A percentile compares a stretch with the other conserved stretches of the same genome.
Conservation (phyloP, 2,797 vertebrate genomes). For the Acropternis orthonyx region DNA sequence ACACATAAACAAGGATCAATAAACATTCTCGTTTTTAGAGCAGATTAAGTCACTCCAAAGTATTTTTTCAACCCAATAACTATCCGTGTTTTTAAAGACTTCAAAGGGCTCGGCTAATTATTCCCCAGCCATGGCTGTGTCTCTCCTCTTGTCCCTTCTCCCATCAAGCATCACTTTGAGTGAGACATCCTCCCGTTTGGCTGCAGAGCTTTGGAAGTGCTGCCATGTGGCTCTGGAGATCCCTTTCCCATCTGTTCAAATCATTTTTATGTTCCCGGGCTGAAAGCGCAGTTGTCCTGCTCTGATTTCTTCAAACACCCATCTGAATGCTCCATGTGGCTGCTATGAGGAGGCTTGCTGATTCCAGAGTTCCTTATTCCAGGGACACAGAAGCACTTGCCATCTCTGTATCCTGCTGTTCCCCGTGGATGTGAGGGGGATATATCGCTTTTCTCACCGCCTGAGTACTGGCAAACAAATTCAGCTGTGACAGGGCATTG, state of each 20-base stretch:
- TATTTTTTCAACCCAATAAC: background rate
- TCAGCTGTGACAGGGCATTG: background rate
- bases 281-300: background rate
- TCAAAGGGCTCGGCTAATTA: background rate
- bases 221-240: background rate
- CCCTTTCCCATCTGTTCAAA: background rate
- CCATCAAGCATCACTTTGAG: background rate
- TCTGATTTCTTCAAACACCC: background rate
- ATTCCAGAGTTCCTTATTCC: background rate
- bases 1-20: background rate
- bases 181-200: background rate
- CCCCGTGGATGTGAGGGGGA: background rate
- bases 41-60: background rate
- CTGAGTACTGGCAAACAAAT: background rate
- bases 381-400: accelerated
- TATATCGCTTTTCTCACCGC: background rate
- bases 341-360: background rate
- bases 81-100: background rate
- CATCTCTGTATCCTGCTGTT: background rate
- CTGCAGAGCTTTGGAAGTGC: background rate
- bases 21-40: background rate
- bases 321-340: background rate
- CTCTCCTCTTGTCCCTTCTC: background rate
- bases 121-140: background rate
- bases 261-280: background rate